A percentile compares a stretch with the other conserved stretches of the same genome.
phyloP scores from a whole-genome alignment of 2,888 invertebrate species.

The Archips xylosteana region DNA sequence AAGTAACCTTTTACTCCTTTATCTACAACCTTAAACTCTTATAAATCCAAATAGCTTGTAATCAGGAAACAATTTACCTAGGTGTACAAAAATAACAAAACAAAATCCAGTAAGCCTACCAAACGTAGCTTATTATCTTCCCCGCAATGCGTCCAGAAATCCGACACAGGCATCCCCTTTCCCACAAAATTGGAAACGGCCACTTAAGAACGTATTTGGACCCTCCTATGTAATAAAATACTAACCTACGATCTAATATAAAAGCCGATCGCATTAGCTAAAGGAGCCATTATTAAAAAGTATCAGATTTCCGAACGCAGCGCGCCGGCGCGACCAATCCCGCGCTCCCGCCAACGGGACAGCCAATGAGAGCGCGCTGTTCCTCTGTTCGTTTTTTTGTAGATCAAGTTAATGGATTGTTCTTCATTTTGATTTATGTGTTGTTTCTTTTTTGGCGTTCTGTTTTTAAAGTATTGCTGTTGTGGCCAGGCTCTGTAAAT shows the following conservation, averaged over 20 bases:
- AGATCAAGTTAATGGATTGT: constrained; percentile 82
- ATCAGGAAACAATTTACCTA: constrained; percentile 50
- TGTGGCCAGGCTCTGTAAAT: constrained; percentile 46
- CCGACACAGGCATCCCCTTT: constrained; percentile 66
- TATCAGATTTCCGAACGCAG: constrained; percentile 82
- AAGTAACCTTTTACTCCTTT: background rate
- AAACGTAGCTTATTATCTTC: constrained; percentile 58
- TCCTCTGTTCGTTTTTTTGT: constrained; percentile 73
- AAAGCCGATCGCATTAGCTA: constrained; percentile 83
- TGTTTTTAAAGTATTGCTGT: constrained; percentile 45
- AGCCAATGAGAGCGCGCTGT: constrained; percentile 71
- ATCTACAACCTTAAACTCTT: background rate
- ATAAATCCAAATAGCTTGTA: constrained; percentile 15
- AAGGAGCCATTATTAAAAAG: constrained; percentile 86
- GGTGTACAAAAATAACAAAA: constrained; percentile 20
- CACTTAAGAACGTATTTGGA: constrained; percentile 77
- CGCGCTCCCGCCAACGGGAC: constrained; percentile 63
- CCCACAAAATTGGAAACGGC: constrained; percentile 57
- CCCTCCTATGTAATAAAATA: constrained; percentile 79
- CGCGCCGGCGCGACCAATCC: constrained; percentile 71
- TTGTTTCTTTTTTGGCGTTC: constrained; percentile 54
- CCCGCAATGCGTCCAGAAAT: constrained; percentile 63
- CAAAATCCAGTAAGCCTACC: constrained; percentile 33
- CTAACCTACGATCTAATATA: constrained; percentile 77
- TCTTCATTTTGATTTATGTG: constrained; percentile 82